Conservation (phyloP, 2,797 vertebrate genomes). For the Sternotherus odoratus region DNA sequence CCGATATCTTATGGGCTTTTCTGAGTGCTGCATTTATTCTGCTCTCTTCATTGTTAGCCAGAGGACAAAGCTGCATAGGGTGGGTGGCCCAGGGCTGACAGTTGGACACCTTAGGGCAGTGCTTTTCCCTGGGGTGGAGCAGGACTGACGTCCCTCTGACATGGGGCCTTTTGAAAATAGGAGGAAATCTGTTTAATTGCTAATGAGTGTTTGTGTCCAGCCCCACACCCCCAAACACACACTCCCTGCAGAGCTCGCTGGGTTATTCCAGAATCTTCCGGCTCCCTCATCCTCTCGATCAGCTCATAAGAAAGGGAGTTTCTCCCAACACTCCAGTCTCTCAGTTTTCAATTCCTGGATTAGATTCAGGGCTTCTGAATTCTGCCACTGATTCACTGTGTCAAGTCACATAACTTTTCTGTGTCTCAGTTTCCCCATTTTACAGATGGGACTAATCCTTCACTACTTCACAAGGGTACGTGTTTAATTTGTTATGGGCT, state of each 20-base stretch:
- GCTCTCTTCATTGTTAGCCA: background rate
- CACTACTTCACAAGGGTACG: background rate
- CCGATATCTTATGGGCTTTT: background rate
- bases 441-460: background rate
- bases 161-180: background rate
- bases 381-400: background rate
- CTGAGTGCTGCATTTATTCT: background rate
- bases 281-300: background rate
- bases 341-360: background rate
- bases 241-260: background rate
- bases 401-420: background rate
- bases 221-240: background rate
- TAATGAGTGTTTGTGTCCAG: conserved; percentile 23
- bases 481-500: background rate
- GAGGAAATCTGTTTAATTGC: conserved; percentile 47
- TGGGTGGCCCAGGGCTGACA: background rate
- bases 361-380: background rate
- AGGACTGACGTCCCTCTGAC: background rate
- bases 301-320: conserved; percentile 16
- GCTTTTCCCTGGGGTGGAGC: background rate
- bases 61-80: background rate
- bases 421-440: background rate
- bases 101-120: background rate
- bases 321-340: background rate
- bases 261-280: background rate